These are phyloP conservation scores for Heterocephalus glaber DNA, from an alignment of 2,113 vertebrate species.

Conservation along the genomic window DNA sequence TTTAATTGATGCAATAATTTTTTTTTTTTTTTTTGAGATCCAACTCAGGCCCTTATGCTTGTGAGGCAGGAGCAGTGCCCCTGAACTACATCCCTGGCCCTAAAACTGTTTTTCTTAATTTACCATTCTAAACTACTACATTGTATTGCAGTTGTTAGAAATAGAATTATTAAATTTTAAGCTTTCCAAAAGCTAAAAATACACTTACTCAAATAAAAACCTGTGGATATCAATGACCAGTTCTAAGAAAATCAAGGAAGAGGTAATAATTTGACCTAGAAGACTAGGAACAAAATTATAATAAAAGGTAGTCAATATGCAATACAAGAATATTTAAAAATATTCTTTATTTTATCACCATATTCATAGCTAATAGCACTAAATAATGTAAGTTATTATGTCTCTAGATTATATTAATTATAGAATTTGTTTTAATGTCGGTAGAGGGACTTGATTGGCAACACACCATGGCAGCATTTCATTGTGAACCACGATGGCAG, in stretches of 20 bases:
- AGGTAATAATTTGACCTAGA: background rate
- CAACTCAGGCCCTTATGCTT: too few relatives aligned
- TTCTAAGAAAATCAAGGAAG: slow-evolving; percentile 6
- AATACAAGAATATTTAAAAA: background rate
- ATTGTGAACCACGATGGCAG: background rate
- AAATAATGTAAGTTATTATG: slow-evolving; percentile 12
- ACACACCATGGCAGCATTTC: background rate
- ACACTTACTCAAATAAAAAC: background rate
- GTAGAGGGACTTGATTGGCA: background rate
- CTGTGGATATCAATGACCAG: background rate
- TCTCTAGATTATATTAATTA: slow-evolving; percentile 17
- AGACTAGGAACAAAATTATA: background rate
- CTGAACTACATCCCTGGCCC: too few relatives aligned
- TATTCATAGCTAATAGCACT: background rate
- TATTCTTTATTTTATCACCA: background rate
- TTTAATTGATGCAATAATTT: slow-evolving; percentile 6
- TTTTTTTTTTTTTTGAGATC: too few relatives aligned
- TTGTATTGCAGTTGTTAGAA: background rate
- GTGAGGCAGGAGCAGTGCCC: too few relatives aligned
- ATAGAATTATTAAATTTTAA: background rate
- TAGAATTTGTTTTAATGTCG: background rate
- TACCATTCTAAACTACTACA: background rate
- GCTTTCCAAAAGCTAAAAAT: background rate
- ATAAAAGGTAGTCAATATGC: background rate
- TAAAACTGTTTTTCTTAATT: background rate